Conservation (phyloP, 2,888 invertebrate genomes). For the Lottia scabra region DNA sequence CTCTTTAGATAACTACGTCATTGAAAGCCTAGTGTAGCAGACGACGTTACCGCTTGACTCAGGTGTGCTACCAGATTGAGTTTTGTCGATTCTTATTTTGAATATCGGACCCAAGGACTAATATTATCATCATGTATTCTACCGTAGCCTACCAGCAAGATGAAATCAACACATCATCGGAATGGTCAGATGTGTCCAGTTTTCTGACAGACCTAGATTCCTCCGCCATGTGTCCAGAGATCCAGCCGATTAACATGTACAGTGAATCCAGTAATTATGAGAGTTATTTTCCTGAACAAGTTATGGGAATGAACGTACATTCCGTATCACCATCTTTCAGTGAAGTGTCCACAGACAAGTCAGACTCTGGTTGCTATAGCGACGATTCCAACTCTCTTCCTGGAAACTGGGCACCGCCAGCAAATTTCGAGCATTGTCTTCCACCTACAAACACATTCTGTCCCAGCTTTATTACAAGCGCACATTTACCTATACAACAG, state of each 20-base stretch:
- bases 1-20: no score
- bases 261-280: not conserved
- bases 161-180: not conserved
- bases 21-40: no score
- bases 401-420: not conserved
- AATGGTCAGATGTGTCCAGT: not conserved
- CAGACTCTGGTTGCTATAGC: constrained; percentile 3
- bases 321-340: not conserved
- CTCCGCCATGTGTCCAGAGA: not conserved
- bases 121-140: no score
- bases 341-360: not conserved
- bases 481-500: not conserved
- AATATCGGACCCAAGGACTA: no score
- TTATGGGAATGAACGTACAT: constrained; percentile 1
- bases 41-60: no score
- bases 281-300: not conserved
- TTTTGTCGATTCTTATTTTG: no score
- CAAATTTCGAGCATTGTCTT: not conserved
- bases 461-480: not conserved
- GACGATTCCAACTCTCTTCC: not conserved
- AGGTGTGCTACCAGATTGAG: no score
- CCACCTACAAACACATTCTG: not conserved
- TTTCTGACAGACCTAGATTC: not conserved
- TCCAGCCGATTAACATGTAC: not conserved
- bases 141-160: no score